phyloP scores from a whole-genome alignment of 2,888 invertebrate species.

The Sylvicola fuscatus region DNA sequence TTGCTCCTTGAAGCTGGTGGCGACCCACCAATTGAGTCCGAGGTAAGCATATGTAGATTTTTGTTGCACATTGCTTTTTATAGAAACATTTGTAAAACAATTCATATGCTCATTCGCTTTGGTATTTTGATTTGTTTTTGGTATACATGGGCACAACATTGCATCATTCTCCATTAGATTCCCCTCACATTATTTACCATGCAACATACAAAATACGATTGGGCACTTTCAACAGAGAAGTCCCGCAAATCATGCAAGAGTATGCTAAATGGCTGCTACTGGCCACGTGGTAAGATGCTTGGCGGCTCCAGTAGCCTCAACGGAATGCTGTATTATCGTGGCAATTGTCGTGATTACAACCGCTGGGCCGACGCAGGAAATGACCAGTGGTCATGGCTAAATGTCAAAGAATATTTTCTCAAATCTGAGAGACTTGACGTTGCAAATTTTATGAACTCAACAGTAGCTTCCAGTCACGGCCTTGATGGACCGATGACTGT shows the following conservation, averaged over 20 bases:
- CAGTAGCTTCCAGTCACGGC: slow-evolving; percentile 8
- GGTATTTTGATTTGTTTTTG: no score
- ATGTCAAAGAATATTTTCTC: slow-evolving; percentile 58
- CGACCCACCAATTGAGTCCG: slow-evolving; percentile 24
- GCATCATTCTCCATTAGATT: slow-evolving; percentile 20
- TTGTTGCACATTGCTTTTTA: no score
- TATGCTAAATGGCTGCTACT: slow-evolving; percentile 23
- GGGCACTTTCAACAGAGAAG: slow-evolving; percentile 28
- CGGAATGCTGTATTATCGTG: slow-evolving; percentile 41
- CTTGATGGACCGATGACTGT: slow-evolving; percentile 28
- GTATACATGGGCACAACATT: no score
- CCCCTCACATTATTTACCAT: slow-evolving; percentile 16
- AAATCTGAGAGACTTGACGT: slow-evolving; percentile 53
- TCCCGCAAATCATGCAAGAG: slow-evolving; percentile 21
- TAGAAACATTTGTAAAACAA: no score
- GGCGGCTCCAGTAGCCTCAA: slow-evolving; percentile 45
- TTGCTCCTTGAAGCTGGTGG: slow-evolving; percentile 30
- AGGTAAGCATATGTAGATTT: slow-evolving; percentile 11
- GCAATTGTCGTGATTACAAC: slow-evolving; percentile 41
- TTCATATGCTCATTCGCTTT: no score
- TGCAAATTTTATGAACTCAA: slow-evolving; percentile 9
- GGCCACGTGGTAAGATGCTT: slow-evolving; percentile 37
- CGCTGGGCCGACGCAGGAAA: slow-evolving; percentile 39
- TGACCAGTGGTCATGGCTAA: slow-evolving; percentile 47
- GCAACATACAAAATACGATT: slow-evolving; percentile 13